Evolutionary conservation across 2,888 invertebrate species (phyloP), one percentile per base, ranked within the genome.

Genomic region (Schizaphis graminum): DNA sequence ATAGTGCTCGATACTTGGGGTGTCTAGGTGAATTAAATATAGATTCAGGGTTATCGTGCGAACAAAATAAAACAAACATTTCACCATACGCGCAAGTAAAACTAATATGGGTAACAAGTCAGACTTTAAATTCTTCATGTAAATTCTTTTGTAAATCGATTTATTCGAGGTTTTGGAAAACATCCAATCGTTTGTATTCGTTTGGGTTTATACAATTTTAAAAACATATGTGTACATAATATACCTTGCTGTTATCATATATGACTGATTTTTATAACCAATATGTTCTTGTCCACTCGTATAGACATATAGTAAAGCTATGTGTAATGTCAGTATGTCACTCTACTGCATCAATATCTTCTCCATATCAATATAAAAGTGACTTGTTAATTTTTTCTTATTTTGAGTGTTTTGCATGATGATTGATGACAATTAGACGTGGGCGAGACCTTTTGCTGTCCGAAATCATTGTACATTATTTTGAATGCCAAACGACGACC

Each of bases 401-500:
- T 61, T 47, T 47, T 11, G 26, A 92, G 86, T 24, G 84, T 90
- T 90, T 84, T 49, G 28, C 61, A 41, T 3, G 49, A 61, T 67
- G 90, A 90, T 94, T 86, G 67, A 91, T 67, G 86, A 86, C 57
- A 61, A 41, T 56, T 53, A 85, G 84, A 47, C 94, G 94, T 90
- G 94, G 94, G 94, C 86, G 86, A 94, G 91, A 94, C 94, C 91
- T 94, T 94, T 94, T 86, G n/a, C 90, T 26, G 53, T 86, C 49
- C 61, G 53, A 49, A 89, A 93, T 93, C 90, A 85, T 26, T 26
- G 44, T 56, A 28, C 86, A 61, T 61, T 67, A 35, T 90, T 94
- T 91, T 90, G 91, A 94, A 94, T 94, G 94, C 90, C 94, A 94
- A 90, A 94, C 91, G 47, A 94, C 90, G 61, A 91, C 94, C 93